Evolutionary conservation across 2,113 vertebrate genomes (phyloP).

Genomic region (Philantomba maxwellii): DNA sequence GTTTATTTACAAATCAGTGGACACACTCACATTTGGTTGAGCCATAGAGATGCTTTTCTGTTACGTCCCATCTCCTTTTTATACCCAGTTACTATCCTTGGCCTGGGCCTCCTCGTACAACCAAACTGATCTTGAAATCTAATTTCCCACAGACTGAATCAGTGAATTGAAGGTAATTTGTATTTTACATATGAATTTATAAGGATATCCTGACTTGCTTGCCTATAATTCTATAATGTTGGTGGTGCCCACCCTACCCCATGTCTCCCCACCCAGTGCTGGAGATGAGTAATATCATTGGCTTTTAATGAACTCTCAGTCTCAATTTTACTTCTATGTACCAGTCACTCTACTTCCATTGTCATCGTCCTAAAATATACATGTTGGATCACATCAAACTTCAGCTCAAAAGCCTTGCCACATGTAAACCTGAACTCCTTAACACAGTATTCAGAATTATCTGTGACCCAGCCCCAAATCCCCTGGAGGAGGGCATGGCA

Average conservation of each 20-base stretch:
- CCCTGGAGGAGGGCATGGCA: neutral
- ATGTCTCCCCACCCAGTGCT: neutral
- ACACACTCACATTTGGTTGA: neutral
- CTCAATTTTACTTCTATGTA: neutral
- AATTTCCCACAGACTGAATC: neutral
- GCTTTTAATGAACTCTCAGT: neutral
- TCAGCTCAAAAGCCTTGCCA: neutral
- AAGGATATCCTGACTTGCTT: neutral
- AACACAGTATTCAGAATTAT: neutral
- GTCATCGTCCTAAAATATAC: constrained; percentile 14
- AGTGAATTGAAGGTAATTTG: neutral
- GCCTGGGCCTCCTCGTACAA: neutral
- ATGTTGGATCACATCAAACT: neutral
- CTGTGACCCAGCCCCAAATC: neutral
- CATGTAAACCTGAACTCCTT: neutral
- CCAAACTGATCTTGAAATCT: neutral
- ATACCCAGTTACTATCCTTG: neutral
- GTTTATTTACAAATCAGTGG: constrained; percentile 6
- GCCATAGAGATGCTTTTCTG: neutral
- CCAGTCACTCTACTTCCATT: neutral
- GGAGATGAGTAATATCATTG: neutral
- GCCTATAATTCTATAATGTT: neutral
- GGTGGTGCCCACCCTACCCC: neutral
- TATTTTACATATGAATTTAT: neutral
- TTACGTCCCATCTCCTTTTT: neutral